phyloP scores from a whole-genome alignment of 2,888 invertebrate species.

The Celastrina argiolus region DNA sequence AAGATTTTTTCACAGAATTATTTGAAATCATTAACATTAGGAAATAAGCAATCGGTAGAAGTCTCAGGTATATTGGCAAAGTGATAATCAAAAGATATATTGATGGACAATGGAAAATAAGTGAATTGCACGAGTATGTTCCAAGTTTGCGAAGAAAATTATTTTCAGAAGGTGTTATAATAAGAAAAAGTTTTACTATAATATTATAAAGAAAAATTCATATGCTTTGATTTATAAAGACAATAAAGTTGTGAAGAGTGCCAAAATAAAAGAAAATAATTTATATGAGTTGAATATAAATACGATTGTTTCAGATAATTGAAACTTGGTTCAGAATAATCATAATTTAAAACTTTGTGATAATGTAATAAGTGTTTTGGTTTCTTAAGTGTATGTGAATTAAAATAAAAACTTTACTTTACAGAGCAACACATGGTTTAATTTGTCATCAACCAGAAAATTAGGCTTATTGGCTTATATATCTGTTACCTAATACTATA shows the following conservation, averaged over 20 bases:
- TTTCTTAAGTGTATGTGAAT: too few species aligned
- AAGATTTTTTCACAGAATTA: conserved; percentile 31
- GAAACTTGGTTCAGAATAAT: conserved; percentile 30
- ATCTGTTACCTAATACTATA: too few species aligned
- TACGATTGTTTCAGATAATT: conserved; percentile 23
- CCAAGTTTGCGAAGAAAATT: conserved; percentile 28
- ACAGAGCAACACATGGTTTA: too few species aligned
- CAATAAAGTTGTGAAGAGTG: conserved; percentile 29
- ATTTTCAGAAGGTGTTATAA: conserved; percentile 30
- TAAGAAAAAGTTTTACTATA: conserved; percentile 22
- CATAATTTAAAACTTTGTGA: too few species aligned
- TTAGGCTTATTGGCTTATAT: too few species aligned
- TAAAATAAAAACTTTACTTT: too few species aligned
- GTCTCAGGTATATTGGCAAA: conserved; percentile 35
- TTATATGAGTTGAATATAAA: conserved; percentile 32
- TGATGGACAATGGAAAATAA: conserved; percentile 35
- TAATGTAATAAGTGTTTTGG: too few species aligned
- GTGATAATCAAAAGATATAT: conserved; percentile 35
- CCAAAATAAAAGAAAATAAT: conserved; percentile 28
- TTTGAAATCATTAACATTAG: conserved; percentile 32
- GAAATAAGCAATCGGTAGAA: conserved; percentile 35
- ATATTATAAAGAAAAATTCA: conserved; percentile 25
- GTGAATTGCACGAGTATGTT: conserved; percentile 31
- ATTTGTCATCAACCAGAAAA: too few species aligned
- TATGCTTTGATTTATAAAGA: conserved; percentile 27